Evolutionary conservation across 2,113 vertebrate species (phyloP).

Genomic region (Mixornis gularis): DNA sequence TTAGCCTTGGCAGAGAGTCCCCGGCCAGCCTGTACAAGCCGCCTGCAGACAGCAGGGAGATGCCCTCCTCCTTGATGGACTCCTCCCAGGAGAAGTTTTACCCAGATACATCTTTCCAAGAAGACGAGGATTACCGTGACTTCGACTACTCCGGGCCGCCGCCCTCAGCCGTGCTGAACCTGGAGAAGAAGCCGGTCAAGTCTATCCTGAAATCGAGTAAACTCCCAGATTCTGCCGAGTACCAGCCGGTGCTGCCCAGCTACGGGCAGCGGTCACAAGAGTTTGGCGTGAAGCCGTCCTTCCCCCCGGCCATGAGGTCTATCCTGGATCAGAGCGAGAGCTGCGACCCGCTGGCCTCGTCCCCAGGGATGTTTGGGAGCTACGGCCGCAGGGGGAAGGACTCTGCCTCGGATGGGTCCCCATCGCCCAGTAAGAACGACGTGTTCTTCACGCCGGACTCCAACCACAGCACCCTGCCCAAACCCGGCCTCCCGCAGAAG

Average conservation of each 20-base stretch:
- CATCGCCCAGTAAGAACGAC: constrained; percentile 70
- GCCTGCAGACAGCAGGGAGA: constrained; percentile 63
- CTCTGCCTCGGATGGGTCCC: constrained; percentile 59
- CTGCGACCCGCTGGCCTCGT: constrained; percentile 48
- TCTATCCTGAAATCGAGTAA: constrained; percentile 73
- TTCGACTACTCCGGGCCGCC: constrained; percentile 74
- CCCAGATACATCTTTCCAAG: constrained; percentile 75
- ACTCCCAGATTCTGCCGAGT: constrained; percentile 60
- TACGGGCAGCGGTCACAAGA: constrained; percentile 68
- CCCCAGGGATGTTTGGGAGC: constrained; percentile 66
- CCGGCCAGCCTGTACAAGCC: constrained; percentile 66
- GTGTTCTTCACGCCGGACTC: constrained; percentile 72
- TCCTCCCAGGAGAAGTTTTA: constrained; percentile 78
- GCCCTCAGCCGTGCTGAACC: constrained; percentile 68
- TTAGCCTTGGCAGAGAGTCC: constrained; percentile 62
- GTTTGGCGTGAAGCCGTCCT: constrained; percentile 63
- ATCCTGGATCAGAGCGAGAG: constrained; percentile 68
- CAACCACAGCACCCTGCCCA: constrained; percentile 67
- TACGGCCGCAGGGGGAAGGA: constrained; percentile 67
- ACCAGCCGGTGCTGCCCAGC: constrained; percentile 65
- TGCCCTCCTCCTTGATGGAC: constrained; percentile 70
- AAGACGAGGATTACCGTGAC: constrained; percentile 77
- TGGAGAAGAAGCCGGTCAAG: constrained; percentile 77
- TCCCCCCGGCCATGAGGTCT: constrained; percentile 65
- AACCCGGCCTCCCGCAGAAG: constrained; percentile 64